These are phyloP conservation scores for Aphelinus certus DNA, from an alignment of 1,140 invertebrate species.

Conservation along the genomic window DNA sequence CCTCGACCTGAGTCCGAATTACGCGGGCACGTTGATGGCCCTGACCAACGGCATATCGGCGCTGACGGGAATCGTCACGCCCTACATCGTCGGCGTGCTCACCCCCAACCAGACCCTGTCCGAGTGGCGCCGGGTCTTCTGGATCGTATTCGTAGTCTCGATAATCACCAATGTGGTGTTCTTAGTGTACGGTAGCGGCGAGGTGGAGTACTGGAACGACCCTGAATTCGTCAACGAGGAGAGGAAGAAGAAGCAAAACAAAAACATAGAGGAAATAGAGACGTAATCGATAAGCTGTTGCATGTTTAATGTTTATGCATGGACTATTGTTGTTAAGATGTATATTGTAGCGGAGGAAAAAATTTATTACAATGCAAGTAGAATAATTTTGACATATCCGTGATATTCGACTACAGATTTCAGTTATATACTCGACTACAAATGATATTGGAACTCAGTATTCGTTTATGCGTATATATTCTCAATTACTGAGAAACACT, in stretches of 20 bases:
- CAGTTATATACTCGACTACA: too few relatives aligned
- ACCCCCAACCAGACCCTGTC: constrained; percentile 68
- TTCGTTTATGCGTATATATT: too few relatives aligned
- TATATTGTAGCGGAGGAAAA: too few relatives aligned
- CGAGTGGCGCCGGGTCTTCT: constrained; percentile 86
- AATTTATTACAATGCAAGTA: too few relatives aligned
- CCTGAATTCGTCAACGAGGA: constrained; percentile 49
- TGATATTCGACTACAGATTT: too few relatives aligned
- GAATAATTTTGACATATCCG: too few relatives aligned
- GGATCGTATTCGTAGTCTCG: constrained; percentile 80
- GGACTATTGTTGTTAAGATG: too few relatives aligned
- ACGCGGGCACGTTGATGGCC: constrained; percentile 82
- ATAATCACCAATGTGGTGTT: constrained; percentile 78
- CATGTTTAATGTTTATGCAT: too few relatives aligned
- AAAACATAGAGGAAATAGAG: constrained; percentile 12
- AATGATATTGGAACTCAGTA: too few relatives aligned
- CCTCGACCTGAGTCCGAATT: constrained; percentile 81
- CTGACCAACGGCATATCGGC: constrained; percentile 82
- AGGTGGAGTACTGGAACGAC: constrained; percentile 78
- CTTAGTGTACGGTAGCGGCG: constrained; percentile 75
- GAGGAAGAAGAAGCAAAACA: constrained; percentile 9
- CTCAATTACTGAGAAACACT: too few relatives aligned
- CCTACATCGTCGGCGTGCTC: constrained; percentile 65
- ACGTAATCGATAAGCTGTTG: neutral
- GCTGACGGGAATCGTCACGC: constrained; percentile 76